A percentile compares a stretch with the other conserved stretches of the same genome.
Evolutionary conservation across 2,888 invertebrate genomes (phyloP).

Genomic region (Dione vanillae): DNA sequence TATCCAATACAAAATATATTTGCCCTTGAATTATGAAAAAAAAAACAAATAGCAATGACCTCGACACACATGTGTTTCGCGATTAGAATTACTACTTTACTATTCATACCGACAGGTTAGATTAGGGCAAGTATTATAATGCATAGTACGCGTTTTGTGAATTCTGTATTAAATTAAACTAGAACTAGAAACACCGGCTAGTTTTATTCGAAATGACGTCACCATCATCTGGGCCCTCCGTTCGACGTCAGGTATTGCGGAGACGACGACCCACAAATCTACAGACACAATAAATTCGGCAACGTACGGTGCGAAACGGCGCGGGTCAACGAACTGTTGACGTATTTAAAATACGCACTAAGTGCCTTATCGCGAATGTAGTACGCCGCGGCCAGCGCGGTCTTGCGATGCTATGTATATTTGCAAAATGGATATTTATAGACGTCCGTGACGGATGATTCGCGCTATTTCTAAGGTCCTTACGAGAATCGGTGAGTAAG

Average conservation of each 20-base stretch:
- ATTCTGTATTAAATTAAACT: constrained; percentile 65
- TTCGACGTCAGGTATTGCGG: constrained; percentile 72
- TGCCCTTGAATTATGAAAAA: constrained; percentile 77
- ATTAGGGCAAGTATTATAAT: constrained; percentile 79
- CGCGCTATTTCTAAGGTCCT: constrained; percentile 71
- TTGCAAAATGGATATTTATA: constrained; percentile 80
- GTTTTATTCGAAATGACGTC: constrained; percentile 76
- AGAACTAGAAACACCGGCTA: constrained; percentile 77
- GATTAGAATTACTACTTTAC: constrained; percentile 60
- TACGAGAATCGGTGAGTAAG: constrained; percentile 58
- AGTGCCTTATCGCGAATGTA: constrained; percentile 81
- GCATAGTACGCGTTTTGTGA: constrained; percentile 71
- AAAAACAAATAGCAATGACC: constrained; percentile 80
- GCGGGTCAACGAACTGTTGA: constrained; percentile 81
- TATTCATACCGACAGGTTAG: constrained; percentile 73
- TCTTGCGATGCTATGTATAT: constrained; percentile 69
- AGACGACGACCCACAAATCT: constrained; percentile 80
- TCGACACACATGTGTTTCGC: constrained; percentile 71
- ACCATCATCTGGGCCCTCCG: constrained; percentile 74
- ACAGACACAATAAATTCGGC: constrained; percentile 83
- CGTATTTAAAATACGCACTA: constrained; percentile 82
- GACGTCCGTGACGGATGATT: constrained; percentile 75
- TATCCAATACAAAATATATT: constrained; percentile 45
- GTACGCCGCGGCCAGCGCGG: constrained; percentile 71
- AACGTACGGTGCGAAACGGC: constrained; percentile 76